Percentiles rank a stretch among this genome's conserved stretches.
Conservation (phyloP, 2,888 invertebrate species). For the Synanthedon tipuliformis region DNA sequence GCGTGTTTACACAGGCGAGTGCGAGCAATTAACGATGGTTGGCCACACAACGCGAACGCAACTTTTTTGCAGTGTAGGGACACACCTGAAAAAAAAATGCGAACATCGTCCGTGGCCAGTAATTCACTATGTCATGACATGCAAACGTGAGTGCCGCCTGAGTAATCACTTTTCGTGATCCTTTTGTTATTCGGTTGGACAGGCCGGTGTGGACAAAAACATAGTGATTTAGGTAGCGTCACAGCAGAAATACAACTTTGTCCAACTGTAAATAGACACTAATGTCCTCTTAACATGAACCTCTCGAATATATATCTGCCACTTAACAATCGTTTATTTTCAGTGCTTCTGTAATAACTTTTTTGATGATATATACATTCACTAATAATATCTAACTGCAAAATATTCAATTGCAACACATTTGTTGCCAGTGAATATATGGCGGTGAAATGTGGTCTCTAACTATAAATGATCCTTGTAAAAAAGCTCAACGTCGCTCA, state of each 20-base stretch:
- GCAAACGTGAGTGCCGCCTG: slow-evolving; percentile 43
- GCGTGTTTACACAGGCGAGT: slow-evolving; percentile 42
- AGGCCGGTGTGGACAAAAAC: slow-evolving; percentile 38
- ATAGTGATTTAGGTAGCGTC: slow-evolving; percentile 38
- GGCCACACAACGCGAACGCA: slow-evolving; percentile 30
- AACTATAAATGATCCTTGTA: no score
- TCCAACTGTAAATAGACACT: slow-evolving; percentile 6
- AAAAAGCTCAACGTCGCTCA: no score
- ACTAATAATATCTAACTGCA: no score
- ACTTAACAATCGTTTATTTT: no score
- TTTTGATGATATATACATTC: no score
- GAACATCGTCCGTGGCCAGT: slow-evolving; percentile 22
- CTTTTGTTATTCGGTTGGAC: slow-evolving; percentile 40
- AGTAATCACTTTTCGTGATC: slow-evolving; percentile 62
- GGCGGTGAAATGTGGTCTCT: no score
- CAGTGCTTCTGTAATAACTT: no score
- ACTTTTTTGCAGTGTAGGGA: slow-evolving; percentile 43
- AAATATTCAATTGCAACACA: no score
- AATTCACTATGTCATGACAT: slow-evolving; percentile 55
- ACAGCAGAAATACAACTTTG: slow-evolving; percentile 22
- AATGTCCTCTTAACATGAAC: slow-evolving; percentile 10
- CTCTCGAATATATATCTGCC: neutral
- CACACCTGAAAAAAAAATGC: slow-evolving; percentile 38
- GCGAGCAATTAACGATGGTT: slow-evolving; percentile 41
- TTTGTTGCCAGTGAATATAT: no score